These are phyloP conservation scores for Oenanthe oenanthe DNA, from an alignment of 2,113 vertebrate species.

Conservation along the genomic window DNA sequence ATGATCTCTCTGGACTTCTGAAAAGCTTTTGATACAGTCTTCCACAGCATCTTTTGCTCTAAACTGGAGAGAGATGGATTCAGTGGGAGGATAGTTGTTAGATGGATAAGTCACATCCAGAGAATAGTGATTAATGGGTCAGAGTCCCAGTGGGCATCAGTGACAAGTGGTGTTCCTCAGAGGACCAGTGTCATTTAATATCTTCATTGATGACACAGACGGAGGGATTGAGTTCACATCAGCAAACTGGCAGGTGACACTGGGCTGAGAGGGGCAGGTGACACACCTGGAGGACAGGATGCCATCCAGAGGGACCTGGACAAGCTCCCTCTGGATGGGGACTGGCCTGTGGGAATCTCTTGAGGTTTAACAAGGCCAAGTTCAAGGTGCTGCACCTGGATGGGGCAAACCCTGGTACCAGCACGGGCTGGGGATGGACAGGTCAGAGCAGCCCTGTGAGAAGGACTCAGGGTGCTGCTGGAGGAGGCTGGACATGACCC, in stretches of 20 bases:
- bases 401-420: fast-evolving
- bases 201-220: neutral
- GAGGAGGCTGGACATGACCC: neutral
- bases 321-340: neutral
- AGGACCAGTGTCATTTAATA: neutral
- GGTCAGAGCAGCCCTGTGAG: neutral
- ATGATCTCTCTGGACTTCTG: neutral
- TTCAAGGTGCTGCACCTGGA: neutral
- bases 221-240: fast-evolving
- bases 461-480: neutral
- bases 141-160: neutral
- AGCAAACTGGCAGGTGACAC: neutral
- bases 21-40: neutral
- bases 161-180: neutral
- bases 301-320: neutral
- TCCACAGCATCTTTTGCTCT: neutral
- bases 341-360: neutral
- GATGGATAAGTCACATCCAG: neutral
- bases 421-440: neutral
- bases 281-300: neutral
- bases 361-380: neutral
- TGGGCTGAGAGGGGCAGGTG: fast-evolving
- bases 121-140: neutral
- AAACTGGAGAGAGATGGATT: neutral
- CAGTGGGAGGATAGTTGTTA: neutral